Conservation (phyloP, 2,797 vertebrate genomes). For the Chaunax sp. region DNA sequence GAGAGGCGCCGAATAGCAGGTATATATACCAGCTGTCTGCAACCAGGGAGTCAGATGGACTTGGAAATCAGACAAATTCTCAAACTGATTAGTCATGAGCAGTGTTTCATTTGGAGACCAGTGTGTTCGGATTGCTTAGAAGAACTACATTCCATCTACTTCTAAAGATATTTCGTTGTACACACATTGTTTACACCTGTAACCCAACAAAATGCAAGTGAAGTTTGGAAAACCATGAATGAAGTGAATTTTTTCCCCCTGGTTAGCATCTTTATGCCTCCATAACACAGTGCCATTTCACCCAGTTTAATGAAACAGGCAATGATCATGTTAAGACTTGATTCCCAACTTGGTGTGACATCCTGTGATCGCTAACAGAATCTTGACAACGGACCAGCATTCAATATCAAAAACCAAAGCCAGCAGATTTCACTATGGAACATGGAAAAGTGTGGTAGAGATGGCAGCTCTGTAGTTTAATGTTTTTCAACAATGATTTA, state of each 20-base stretch:
- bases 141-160: too few species aligned
- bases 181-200: not conserved
- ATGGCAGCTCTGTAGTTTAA: not conserved
- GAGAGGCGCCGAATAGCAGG: too few species aligned
- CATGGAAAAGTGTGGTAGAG: not conserved
- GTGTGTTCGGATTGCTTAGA: too few species aligned
- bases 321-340: slow-evolving; percentile 8
- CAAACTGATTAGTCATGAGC: too few species aligned
- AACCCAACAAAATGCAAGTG: not conserved
- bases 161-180: not conserved
- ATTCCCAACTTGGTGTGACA: slow-evolving; percentile 12
- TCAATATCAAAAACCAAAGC: slow-evolving; percentile 5
- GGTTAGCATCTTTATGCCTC: too few species aligned
- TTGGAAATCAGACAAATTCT: too few species aligned
- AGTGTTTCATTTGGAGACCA: too few species aligned
- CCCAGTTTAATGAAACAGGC: not conserved
- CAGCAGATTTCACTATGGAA: not conserved
- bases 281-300: too few species aligned
- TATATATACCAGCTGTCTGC: too few species aligned
- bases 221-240: not conserved
- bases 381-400: too few species aligned
- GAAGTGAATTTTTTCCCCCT: not conserved
- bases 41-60: too few species aligned
- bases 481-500: not conserved
- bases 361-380: too few species aligned